Evolutionary conservation across 1,140 invertebrate species (phyloP).

Genomic region (Neotoxoptera formosana): DNA sequence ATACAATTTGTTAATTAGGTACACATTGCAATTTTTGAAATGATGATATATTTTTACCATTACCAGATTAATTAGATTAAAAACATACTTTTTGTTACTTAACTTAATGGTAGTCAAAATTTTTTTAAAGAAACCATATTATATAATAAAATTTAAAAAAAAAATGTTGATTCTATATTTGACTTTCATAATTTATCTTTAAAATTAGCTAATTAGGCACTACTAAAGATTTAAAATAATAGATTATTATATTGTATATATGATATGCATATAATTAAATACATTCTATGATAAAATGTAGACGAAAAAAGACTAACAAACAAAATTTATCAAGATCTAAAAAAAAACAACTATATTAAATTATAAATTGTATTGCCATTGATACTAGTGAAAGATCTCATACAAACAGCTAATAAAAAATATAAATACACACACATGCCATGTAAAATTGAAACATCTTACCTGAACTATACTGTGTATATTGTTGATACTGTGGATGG

Average conservation of each 20-base stretch:
- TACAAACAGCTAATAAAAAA: background rate
- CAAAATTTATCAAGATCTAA: background rate
- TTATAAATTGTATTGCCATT: constrained; percentile 17
- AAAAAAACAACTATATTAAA: constrained; percentile 34
- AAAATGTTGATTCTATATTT: background rate
- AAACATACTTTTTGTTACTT: background rate
- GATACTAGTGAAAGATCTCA: background rate
- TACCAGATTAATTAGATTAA: background rate
- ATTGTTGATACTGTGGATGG: constrained; percentile 99
- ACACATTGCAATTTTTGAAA: background rate
- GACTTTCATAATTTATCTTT: too few relatives aligned
- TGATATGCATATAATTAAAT: too few relatives aligned
- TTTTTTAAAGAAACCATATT: background rate
- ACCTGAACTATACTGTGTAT: constrained; percentile 97
- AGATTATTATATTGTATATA: background rate
- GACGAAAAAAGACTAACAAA: background rate
- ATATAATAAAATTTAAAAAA: background rate
- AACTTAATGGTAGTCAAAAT: background rate
- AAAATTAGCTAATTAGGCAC: too few relatives aligned
- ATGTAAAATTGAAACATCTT: constrained; percentile 64
- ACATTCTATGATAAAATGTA: background rate
- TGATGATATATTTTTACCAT: background rate
- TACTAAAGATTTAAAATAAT: too few relatives aligned
- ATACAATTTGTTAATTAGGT: background rate
- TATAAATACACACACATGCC: constrained; percentile 59